Evolutionary conservation across 2,888 invertebrate species (phyloP).

Genomic region (Latrodectus elegans): DNA sequence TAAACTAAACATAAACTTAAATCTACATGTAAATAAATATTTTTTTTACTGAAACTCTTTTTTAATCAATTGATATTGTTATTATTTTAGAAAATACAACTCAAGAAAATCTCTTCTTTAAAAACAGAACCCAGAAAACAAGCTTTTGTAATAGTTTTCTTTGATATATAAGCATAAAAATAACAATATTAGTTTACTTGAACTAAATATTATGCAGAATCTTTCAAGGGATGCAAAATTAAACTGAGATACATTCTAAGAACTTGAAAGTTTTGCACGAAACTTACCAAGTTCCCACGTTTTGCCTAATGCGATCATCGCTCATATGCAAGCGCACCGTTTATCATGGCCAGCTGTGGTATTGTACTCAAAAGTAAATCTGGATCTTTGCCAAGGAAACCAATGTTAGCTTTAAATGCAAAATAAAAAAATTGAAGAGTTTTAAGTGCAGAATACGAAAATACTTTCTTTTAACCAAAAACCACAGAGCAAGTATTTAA

Average conservation of each 20-base stretch:
- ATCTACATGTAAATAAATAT: too few species aligned
- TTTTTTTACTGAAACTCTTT: too few species aligned
- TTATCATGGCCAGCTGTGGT: slow-evolving; percentile 57
- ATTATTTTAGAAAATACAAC: too few species aligned
- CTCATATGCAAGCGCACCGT: slow-evolving; percentile 1
- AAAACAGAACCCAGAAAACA: too few species aligned
- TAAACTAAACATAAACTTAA: too few species aligned
- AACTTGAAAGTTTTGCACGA: too few species aligned
- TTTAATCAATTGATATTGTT: too few species aligned
- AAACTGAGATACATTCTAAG: too few species aligned
- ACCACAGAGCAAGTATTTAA: slow-evolving; percentile 34
- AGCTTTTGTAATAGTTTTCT: too few species aligned
- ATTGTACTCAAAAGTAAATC: slow-evolving; percentile 41
- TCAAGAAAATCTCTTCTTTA: too few species aligned
- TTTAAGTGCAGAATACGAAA: slow-evolving; percentile 29
- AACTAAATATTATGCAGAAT: too few species aligned
- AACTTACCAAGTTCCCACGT: background rate
- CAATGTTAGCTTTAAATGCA: slow-evolving; percentile 17
- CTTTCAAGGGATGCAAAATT: too few species aligned
- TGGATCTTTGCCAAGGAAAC: slow-evolving; percentile 23
- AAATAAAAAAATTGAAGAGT: slow-evolving; percentile 8
- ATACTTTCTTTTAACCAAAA: slow-evolving; percentile 15
- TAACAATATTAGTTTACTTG: background rate
- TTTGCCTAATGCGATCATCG: slow-evolving; percentile 28
- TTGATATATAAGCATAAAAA: background rate